Evolutionary conservation across 2,113 vertebrate genomes (phyloP).

Genomic region (Turnix velox): DNA sequence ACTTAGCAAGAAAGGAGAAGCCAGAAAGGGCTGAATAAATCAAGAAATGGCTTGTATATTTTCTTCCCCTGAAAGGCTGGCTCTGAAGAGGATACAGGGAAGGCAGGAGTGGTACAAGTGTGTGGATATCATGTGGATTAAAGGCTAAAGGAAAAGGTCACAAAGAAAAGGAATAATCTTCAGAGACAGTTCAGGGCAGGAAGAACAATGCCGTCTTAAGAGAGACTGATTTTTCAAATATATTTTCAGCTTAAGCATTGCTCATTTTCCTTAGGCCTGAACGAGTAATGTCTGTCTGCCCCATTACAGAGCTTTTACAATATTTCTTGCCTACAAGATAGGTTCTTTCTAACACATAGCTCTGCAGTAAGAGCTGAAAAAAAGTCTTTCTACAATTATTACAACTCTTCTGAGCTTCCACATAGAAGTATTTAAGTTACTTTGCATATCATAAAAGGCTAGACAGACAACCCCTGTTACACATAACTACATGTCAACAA

Average conservation of each 20-base stretch:
- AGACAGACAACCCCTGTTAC: background rate
- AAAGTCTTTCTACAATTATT: background rate
- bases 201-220: background rate
- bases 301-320: background rate
- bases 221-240: background rate
- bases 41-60: background rate
- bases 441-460: background rate
- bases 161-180: background rate
- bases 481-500: background rate
- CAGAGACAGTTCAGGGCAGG: background rate
- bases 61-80: background rate
- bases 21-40: slow-evolving; percentile 1
- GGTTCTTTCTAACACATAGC: background rate
- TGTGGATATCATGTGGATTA: background rate
- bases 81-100: background rate
- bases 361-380: background rate
- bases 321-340: background rate
- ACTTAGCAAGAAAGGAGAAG: background rate
- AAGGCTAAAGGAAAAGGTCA: background rate
- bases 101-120: background rate
- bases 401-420: background rate
- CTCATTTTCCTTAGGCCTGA: background rate
- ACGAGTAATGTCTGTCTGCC: background rate
- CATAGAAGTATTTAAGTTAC: background rate
- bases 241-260: background rate